Conservation (phyloP, 1,140 invertebrate genomes). For the Ctenoplectra terminalis region DNA sequence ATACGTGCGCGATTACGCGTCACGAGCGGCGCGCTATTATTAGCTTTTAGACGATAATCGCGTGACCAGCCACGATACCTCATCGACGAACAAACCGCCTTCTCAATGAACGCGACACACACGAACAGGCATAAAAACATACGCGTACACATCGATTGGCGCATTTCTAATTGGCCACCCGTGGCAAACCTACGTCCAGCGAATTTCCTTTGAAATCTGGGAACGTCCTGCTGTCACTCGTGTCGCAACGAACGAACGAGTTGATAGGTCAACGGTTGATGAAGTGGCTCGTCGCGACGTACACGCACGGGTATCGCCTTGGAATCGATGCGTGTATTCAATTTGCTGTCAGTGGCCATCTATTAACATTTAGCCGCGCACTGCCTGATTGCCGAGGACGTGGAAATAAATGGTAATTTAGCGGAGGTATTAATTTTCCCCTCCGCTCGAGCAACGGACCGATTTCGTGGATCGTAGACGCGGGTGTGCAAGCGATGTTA, state of each 20-base stretch:
- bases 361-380: slow-evolving; percentile 60
- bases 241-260: neutral
- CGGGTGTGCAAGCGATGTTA: slow-evolving; percentile 47
- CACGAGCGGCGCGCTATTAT: slow-evolving; percentile 33
- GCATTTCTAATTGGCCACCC: slow-evolving; percentile 60
- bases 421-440: slow-evolving; percentile 41
- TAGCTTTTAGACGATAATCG: slow-evolving; percentile 51
- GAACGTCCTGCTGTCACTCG: slow-evolving; percentile 32
- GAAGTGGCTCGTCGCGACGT: slow-evolving; percentile 36
- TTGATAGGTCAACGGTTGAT: slow-evolving; percentile 64
- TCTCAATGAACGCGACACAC: slow-evolving; percentile 56
- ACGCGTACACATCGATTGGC: slow-evolving; percentile 43
- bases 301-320: slow-evolving; percentile 49
- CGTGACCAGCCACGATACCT: slow-evolving; percentile 51
- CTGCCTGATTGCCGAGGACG: slow-evolving; percentile 49
- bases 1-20: slow-evolving; percentile 33
- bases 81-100: slow-evolving; percentile 25
- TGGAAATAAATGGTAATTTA: slow-evolving; percentile 69
- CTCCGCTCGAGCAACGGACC: neutral
- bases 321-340: slow-evolving; percentile 70
- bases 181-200: slow-evolving; percentile 26
- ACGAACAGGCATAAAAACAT: too few species aligned
- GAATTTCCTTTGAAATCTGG: slow-evolving; percentile 31
- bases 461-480: slow-evolving; percentile 48
- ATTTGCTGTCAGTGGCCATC: slow-evolving; percentile 64